Percentiles rank a stretch among this genome's conserved stretches.
phyloP scores from a whole-genome alignment of 1,140 invertebrate genomes.

The Rhysida immarginata region DNA sequence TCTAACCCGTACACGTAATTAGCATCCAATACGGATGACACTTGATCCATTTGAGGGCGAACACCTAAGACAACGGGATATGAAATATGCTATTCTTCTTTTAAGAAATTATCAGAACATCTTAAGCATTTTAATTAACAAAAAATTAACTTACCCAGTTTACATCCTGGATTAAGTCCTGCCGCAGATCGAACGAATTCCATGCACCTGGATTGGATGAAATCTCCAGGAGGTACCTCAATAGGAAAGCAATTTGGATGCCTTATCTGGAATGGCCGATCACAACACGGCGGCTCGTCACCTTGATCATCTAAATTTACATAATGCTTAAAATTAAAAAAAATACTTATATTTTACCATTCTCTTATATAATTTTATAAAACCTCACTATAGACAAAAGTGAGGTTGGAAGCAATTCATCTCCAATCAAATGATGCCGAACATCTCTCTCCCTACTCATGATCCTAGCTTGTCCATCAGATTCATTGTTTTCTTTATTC shows the following conservation, averaged over 20 bases:
- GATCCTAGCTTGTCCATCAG: no score
- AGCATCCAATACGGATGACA: conserved; percentile 8
- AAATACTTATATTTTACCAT: no score
- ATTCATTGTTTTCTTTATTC: no score
- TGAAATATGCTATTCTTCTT: no score
- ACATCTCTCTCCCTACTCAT: no score
- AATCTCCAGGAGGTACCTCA: conserved; percentile 70
- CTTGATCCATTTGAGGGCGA: conserved; percentile 10
- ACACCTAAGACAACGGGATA: conserved; percentile 34
- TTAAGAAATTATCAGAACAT: no score
- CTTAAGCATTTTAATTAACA: no score
- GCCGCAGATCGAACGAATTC: conserved; percentile 34
- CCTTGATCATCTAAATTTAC: conserved; percentile 7
- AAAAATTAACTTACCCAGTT: conserved; percentile 31
- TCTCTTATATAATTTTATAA: no score
- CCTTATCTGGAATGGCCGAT: conserved; percentile 39
- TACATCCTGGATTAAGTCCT: conserved; percentile 32
- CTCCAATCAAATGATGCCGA: no score
- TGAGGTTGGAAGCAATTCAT: no score
- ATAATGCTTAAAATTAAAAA: no score
- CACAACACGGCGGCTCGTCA: conserved; percentile 52
- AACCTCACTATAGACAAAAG: no score
- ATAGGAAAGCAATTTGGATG: conserved; percentile 89
- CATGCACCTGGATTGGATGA: conserved; percentile 64
- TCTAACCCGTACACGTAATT: conserved; percentile 7